A percentile compares a stretch with the other conserved stretches of the same genome.
Conservation (phyloP, 2,113 vertebrate genomes). For the Pseudolaguvia tuberculata region DNA sequence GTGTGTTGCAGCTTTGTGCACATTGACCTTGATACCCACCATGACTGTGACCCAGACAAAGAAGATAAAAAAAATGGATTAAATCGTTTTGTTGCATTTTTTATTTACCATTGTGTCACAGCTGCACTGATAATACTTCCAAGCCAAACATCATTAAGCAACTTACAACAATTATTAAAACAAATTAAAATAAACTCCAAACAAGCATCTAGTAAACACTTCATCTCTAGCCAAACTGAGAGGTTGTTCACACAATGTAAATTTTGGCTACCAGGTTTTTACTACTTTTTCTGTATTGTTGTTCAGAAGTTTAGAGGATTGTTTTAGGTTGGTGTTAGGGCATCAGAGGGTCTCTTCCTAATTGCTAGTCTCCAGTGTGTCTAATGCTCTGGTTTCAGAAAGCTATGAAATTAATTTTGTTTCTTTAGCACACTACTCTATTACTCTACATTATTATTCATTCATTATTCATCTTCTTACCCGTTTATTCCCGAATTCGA, state of each 20-base stretch:
- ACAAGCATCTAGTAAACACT: neutral
- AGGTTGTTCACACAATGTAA: neutral
- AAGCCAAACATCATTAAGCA: neutral
- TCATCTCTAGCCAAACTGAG: neutral
- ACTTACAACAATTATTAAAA: neutral
- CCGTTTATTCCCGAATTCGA: no score
- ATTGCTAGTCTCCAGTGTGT: neutral
- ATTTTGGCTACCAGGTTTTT: neutral
- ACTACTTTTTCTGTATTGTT: neutral
- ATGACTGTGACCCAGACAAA: neutral
- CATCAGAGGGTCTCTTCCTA: neutral
- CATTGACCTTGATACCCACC: neutral
- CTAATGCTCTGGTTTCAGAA: neutral
- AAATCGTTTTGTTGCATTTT: constrained; percentile 4
- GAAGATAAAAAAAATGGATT: neutral
- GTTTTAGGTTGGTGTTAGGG: neutral
- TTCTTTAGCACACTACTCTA: no score
- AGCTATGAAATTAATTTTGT: no score
- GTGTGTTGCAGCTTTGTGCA: neutral
- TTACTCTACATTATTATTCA: no score
- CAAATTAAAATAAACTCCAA: neutral
- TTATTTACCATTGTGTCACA: neutral
- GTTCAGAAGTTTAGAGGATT: neutral
- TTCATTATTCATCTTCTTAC: no score
- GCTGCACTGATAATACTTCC: neutral